Evolutionary conservation across 2,888 invertebrate genomes (phyloP).

Genomic region (Aquatica leii): DNA sequence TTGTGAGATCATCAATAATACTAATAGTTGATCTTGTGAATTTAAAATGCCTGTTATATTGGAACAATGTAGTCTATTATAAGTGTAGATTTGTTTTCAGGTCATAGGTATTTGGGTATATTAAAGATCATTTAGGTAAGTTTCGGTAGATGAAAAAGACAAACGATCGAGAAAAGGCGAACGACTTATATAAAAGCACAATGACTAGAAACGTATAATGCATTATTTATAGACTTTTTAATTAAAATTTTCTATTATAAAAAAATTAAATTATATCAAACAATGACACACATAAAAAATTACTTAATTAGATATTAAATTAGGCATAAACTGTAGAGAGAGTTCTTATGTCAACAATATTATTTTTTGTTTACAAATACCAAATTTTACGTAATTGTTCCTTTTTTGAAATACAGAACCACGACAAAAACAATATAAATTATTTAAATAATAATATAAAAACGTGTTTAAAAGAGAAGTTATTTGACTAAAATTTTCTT

Average conservation of each 20-base stretch:
- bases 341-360: too few species aligned
- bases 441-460: too few species aligned
- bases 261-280: conserved; percentile 13
- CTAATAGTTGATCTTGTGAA: conserved; percentile 58
- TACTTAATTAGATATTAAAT: conserved; percentile 1
- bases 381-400: too few species aligned
- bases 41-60: conserved; percentile 58
- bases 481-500: too few species aligned
- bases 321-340: background rate
- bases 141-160: conserved; percentile 29
- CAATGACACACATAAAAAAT: conserved; percentile 7
- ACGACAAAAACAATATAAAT: too few species aligned
- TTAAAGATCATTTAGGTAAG: conserved; percentile 29
- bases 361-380: too few species aligned
- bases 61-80: conserved; percentile 59
- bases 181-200: conserved; percentile 14
- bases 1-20: conserved; percentile 59
- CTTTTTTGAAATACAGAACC: too few species aligned
- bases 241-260: conserved; percentile 12
- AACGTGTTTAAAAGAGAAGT: too few species aligned
- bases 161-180: conserved; percentile 16
- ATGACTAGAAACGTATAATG: conserved; percentile 12
- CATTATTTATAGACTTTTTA: conserved; percentile 14
- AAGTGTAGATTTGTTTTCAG: conserved; percentile 49
- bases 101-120: conserved; percentile 28